Conservation (phyloP, 1,140 invertebrate species). For the Bombus affinis region DNA sequence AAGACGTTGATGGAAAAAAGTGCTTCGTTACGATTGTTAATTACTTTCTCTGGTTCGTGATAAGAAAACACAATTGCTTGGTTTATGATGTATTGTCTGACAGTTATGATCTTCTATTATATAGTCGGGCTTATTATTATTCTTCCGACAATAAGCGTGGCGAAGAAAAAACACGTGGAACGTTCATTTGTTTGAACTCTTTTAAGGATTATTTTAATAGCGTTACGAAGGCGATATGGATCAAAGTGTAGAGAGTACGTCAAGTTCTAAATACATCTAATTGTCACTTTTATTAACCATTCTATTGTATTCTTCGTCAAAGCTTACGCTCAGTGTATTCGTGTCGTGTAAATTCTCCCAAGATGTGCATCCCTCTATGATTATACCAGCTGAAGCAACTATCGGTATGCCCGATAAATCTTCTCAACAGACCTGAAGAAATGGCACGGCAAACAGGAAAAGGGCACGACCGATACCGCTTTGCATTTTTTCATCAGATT, state of each 20-base stretch:
- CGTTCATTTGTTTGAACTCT: no score
- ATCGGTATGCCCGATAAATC: background rate
- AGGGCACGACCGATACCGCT: background rate
- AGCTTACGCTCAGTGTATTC: no score
- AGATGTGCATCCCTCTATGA: no score
- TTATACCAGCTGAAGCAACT: no score
- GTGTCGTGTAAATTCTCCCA: no score
- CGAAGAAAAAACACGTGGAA: no score
- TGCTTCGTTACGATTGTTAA: background rate
- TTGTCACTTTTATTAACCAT: no score
- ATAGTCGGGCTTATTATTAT: background rate
- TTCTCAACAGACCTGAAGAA: background rate
- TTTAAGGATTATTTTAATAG: background rate
- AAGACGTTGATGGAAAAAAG: background rate
- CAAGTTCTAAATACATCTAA: no score
- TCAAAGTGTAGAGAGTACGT: no score
- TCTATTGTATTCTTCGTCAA: no score
- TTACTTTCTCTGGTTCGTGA: conserved; percentile 25
- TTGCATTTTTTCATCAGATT: background rate
- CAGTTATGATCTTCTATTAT: background rate
- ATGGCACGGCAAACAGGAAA: background rate
- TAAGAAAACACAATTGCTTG: background rate
- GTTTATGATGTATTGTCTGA: background rate
- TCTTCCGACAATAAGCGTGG: background rate
- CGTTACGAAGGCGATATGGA: no score